Evolutionary conservation across 2,888 invertebrate genomes (phyloP), one percentile per base, ranked within the genome.

Genomic region (Temnothorax unifasciatus): DNA sequence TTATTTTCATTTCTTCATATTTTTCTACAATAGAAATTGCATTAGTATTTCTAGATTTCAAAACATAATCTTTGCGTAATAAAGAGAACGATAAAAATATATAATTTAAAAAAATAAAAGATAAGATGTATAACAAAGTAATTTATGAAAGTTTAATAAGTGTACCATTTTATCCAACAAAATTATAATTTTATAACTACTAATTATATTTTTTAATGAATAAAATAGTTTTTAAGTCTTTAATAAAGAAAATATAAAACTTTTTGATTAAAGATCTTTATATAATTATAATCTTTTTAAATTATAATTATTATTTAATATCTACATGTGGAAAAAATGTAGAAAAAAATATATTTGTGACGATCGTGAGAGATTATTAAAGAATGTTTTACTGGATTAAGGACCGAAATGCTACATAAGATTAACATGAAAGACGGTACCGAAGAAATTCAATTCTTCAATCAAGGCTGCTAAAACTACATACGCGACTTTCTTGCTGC

Each of bases 1-100:
- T 71, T 83, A 86, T 87, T 88, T 83, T 82, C 57, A 73, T 75
- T 71, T 83, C 82, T 57, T 25, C 21, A 29, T 77, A 38, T 2
- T 47, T 52, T 41, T 29, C 15, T 25, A n/a, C n/a, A n/a, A n/a
- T n/a, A 68, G 3, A 15, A 68, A 57, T 44, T 18, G 15, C 8
- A n/a, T 52, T 38, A 29, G 9, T 34, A 11, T 44, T 0, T 44
- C n/a, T 44, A 57, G 9, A 57, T 68, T 57, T 29, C n/a, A 15
- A 47, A 18, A 5, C 1, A 29, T 18, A 29, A 44, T 69, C 8
- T 57, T 44, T 69, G 2, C n/a, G 3, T 44, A 29, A 38, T 41
- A 21, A 68, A 29, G 21, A 38, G 3, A 75, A 15, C 1, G 3
- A 75, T 18, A n/a, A 76, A 18, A 25, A 38, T 50, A 25, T 50